phyloP scores from a whole-genome alignment of 2,888 invertebrate species.

The Drosophila leonis region DNA sequence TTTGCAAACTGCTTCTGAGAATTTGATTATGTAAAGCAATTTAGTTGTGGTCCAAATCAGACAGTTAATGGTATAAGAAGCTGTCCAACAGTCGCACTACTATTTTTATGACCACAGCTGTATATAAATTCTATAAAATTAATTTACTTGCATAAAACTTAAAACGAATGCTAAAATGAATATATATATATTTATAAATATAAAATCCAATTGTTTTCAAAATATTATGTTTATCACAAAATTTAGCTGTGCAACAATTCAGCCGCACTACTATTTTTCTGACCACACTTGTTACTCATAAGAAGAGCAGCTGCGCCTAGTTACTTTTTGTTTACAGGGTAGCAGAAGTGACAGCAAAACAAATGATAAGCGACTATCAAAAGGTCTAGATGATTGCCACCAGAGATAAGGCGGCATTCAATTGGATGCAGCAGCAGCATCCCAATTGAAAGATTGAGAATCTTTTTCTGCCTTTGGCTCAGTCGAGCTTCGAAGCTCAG shows the following conservation, averaged over 20 bases:
- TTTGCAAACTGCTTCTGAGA: not conserved
- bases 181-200: too few species aligned
- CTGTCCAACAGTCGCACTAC: too few species aligned
- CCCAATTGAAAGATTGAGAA: slow-evolving; percentile 8
- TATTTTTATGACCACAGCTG: too few species aligned
- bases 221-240: too few species aligned
- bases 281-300: not conserved
- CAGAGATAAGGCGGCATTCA: slow-evolving; percentile 57
- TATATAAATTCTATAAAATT: too few species aligned
- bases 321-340: slow-evolving; percentile 3
- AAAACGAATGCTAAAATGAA: too few species aligned
- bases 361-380: slow-evolving; percentile 63
- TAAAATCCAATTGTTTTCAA: too few species aligned
- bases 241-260: too few species aligned
- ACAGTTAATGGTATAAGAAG: not conserved
- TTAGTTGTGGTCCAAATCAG: not conserved
- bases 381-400: slow-evolving; percentile 59
- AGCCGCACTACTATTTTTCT: too few species aligned
- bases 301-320: not conserved
- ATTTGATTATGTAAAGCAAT: not conserved
- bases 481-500: slow-evolving; percentile 71
- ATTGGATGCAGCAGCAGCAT: slow-evolving; percentile 49
- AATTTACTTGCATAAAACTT: too few species aligned
- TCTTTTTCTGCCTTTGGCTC: slow-evolving; percentile 14
- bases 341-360: slow-evolving; percentile 41